A percentile compares a stretch with the other conserved stretches of the same genome.
Evolutionary conservation across 2,113 vertebrate species (phyloP).

Genomic region (Reinhardtius hippoglossoides): DNA sequence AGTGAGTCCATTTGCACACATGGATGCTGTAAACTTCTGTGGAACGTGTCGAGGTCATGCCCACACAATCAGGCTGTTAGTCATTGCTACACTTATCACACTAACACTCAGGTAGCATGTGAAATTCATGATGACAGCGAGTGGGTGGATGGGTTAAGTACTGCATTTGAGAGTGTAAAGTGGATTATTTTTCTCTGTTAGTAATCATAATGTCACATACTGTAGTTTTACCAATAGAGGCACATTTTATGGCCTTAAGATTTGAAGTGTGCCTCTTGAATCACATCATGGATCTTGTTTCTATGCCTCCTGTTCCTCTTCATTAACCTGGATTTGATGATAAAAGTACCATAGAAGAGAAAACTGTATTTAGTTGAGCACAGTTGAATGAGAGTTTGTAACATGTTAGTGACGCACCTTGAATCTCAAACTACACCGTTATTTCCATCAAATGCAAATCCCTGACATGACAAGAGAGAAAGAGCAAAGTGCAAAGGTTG

Average conservation of each 20-base stretch:
- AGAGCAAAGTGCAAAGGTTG: not conserved
- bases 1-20: conserved; percentile 82
- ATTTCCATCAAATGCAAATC: not conserved
- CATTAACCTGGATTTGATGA: not conserved
- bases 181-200: too few relatives aligned
- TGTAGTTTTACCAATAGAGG: too few relatives aligned
- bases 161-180: not conserved
- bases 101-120: not conserved
- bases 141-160: not conserved
- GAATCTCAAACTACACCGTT: too few relatives aligned
- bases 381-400: too few relatives aligned
- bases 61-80: not conserved
- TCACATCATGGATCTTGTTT: not conserved
- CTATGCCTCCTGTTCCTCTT: too few relatives aligned
- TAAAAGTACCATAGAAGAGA: not conserved
- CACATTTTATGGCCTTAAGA: not conserved
- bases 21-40: not conserved
- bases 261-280: not conserved
- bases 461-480: not conserved
- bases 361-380: not conserved
- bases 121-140: not conserved
- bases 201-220: too few relatives aligned
- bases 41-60: not conserved
- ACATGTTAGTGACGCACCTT: not conserved
- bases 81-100: not conserved